These are phyloP conservation scores for Hypanus sabinus DNA, from an alignment of 2,113 vertebrate species.

Conservation along the genomic window DNA sequence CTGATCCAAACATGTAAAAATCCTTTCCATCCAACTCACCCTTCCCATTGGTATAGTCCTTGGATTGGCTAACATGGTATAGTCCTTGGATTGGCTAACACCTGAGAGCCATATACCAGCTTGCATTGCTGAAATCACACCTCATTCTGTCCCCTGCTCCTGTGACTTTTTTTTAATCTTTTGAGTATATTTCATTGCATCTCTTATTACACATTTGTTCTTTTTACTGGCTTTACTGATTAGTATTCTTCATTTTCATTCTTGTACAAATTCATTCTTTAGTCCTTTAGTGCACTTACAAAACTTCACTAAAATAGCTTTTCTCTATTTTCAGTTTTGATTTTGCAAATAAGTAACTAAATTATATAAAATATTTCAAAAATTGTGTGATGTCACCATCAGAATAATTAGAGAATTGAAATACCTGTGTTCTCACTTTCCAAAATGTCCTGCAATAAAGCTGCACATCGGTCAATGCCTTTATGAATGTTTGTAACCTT, in stretches of 20 bases:
- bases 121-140: too few species aligned
- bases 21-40: too few species aligned
- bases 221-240: not conserved
- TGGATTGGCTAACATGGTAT: too few species aligned
- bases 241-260: not conserved
- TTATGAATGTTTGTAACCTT: conserved; percentile 62
- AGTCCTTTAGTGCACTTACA: not conserved
- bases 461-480: conserved; percentile 76
- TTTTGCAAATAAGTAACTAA: not conserved
- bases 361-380: not conserved
- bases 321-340: not conserved
- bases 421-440: conserved; percentile 65
- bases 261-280: not conserved
- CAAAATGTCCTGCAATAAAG: conserved; percentile 71
- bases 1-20: too few species aligned
- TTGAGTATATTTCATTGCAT: too few species aligned
- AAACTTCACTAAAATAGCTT: not conserved
- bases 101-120: too few species aligned
- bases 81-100: too few species aligned
- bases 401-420: not conserved
- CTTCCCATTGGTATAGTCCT: too few species aligned
- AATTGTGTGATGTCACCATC: not conserved
- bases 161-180: too few species aligned
- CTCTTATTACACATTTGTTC: too few species aligned
- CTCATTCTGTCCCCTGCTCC: too few species aligned